phyloP scores from a whole-genome alignment of 1,140 invertebrate genomes.

The Trichogramma pretiosum region DNA sequence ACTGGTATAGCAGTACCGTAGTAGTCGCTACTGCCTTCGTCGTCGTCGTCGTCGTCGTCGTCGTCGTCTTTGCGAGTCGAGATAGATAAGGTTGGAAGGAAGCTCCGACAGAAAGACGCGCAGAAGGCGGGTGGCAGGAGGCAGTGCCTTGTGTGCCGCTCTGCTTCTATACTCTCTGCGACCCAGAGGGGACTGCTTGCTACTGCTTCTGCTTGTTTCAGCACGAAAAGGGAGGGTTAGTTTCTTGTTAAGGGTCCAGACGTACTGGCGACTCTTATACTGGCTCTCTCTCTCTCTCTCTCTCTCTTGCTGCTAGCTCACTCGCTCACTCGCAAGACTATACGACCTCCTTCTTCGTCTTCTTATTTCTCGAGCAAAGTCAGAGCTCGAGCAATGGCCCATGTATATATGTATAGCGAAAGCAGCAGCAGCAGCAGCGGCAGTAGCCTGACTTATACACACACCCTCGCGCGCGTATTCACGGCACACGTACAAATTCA shows the following conservation, averaged over 20 bases:
- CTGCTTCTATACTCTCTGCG: too few relatives aligned
- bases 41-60: not conserved
- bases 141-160: too few relatives aligned
- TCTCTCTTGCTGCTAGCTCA: too few relatives aligned
- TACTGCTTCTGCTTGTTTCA: too few relatives aligned
- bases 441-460: too few relatives aligned
- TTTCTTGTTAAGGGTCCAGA: constrained; percentile 47
- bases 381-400: not conserved
- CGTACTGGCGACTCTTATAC: constrained; percentile 40
- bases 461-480: too few relatives aligned
- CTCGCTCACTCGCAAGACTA: too few relatives aligned
- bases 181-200: constrained; percentile 20
- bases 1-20: not conserved
- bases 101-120: constrained; percentile 25
- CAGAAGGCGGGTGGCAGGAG: not conserved
- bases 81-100: constrained; percentile 16
- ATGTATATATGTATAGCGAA: too few relatives aligned
- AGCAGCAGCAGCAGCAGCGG: not conserved
- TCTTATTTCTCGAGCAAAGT: constrained; percentile 2
- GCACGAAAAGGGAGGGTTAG: constrained; percentile 33
- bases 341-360: too few relatives aligned
- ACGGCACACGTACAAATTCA: too few relatives aligned
- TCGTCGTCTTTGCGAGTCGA: constrained; percentile 14
- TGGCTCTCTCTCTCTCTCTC: too few relatives aligned
- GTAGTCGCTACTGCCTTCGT: not conserved